Evolutionary conservation across 1,140 invertebrate species (phyloP), one percentile per base, ranked within the genome.

Genomic region (Drosophila insularis): DNA sequence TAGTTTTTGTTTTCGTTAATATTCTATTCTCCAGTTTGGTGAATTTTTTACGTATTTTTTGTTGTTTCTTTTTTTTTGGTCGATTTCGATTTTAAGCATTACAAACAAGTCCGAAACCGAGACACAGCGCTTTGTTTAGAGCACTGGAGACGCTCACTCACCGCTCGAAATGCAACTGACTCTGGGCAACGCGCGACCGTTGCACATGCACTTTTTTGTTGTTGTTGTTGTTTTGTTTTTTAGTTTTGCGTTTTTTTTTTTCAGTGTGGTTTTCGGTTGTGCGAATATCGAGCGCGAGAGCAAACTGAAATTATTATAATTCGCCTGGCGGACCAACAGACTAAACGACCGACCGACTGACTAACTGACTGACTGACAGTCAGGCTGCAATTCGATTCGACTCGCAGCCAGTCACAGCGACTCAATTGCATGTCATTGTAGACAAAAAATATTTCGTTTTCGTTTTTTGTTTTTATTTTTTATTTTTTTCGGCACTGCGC

Each of bases 401-500:
- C 64, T 71, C 75, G 61, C 27, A 27, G 27, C 4, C 27, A 68
- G 59, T 70, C 72, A 70, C 63, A 70, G 63, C 60, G 73, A 76
- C 84, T 89, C 84, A 87, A 84, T 87, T 87, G 84, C 84, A 87
- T 89, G 84, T 87, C 84, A 87, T 80, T 87, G 76, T 84, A 78
- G 81, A 78, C 71, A 60, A 87, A 87, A 27, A 86, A 81, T 72
- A 71, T 77, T 70, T 77, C 50, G 4, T 31, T 77, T 70, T 77
- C 50, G 4, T 31, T 63, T 68, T 77, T 67, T 59, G 21, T 21
- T 1, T 21, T 21, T 21, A 1, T 21, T 21, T 1, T 27, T 27
- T 27, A 35, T 82, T 73, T 74, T 80, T 87, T 89, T 87, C 70
- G 84, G 84, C 84, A 61, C 58, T 61, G 69, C 63, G 65, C 63